These are phyloP conservation scores for Coryphaenoides rupestris DNA, from an alignment of 2,113 vertebrate species.

Conservation along the genomic window DNA sequence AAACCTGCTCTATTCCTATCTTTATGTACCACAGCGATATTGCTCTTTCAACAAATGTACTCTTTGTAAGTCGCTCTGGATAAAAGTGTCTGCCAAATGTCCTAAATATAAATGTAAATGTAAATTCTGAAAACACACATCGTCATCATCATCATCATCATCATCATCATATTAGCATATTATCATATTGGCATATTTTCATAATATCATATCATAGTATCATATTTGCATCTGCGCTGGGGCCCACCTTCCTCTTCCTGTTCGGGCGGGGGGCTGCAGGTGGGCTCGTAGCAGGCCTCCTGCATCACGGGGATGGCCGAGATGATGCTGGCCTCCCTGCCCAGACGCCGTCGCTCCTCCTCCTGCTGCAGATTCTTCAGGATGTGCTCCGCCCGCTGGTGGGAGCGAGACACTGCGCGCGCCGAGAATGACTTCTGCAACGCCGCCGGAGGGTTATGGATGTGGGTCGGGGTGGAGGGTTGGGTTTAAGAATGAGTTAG, in stretches of 20 bases:
- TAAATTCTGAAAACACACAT: too few relatives aligned
- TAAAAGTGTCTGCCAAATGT: too few relatives aligned
- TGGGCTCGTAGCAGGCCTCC: conserved; percentile 95
- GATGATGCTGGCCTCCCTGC: conserved; percentile 95
- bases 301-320: conserved; percentile 95
- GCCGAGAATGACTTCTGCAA: conserved; percentile 96
- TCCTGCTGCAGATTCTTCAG: conserved; percentile 98
- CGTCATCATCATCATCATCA: too few relatives aligned
- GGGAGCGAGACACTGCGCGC: conserved; percentile 93
- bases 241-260: conserved; percentile 95
- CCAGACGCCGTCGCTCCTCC: conserved; percentile 92
- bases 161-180: too few relatives aligned
- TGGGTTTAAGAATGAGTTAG: conserved; percentile 33
- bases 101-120: too few relatives aligned
- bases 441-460: background rate
- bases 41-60: too few relatives aligned
- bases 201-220: too few relatives aligned
- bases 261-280: conserved; percentile 89
- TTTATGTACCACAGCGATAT: too few relatives aligned
- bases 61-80: too few relatives aligned
- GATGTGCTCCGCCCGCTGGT: conserved; percentile 96
- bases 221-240: background rate
- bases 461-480: background rate
- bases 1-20: too few relatives aligned
- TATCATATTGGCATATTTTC: too few relatives aligned